Evolutionary conservation across 1,140 invertebrate genomes (phyloP).

Genomic region (Brachystomella parvula): DNA sequence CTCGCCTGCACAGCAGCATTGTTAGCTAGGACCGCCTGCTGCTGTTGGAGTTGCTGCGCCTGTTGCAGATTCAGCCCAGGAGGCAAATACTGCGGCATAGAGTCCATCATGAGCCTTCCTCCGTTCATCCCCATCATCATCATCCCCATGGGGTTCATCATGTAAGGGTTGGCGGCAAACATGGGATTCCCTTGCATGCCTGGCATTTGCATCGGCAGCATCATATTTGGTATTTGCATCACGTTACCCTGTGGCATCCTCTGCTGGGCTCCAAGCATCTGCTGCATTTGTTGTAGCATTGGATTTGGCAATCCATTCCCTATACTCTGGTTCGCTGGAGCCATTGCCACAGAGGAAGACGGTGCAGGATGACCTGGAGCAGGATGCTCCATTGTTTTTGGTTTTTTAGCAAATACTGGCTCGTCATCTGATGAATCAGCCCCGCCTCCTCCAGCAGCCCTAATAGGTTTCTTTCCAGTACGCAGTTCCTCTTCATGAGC

Average conservation of each 20-base stretch:
- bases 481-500: constrained; percentile 83
- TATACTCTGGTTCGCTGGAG: neutral
- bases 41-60: constrained; percentile 16
- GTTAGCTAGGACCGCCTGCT: constrained; percentile 31
- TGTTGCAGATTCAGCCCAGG: neutral
- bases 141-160: constrained; percentile 39
- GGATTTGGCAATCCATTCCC: constrained; percentile 5
- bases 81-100: neutral
- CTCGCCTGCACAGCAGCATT: constrained; percentile 53
- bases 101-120: neutral
- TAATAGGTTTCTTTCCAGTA: constrained; percentile 42
- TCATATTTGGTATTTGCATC: constrained; percentile 14
- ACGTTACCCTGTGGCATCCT: neutral
- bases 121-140: constrained; percentile 5
- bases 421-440: constrained; percentile 52
- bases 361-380: neutral
- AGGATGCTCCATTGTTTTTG: constrained; percentile 54
- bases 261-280: neutral
- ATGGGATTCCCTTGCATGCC: constrained; percentile 16
- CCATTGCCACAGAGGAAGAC: neutral
- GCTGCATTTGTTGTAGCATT: neutral
- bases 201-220: constrained; percentile 23
- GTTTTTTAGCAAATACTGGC: constrained; percentile 58
- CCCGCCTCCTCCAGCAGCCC: constrained; percentile 23
- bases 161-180: constrained; percentile 23